phyloP scores from a whole-genome alignment of 64 coral and sea anemone genomes.

The Dendronephthya gigantea region DNA sequence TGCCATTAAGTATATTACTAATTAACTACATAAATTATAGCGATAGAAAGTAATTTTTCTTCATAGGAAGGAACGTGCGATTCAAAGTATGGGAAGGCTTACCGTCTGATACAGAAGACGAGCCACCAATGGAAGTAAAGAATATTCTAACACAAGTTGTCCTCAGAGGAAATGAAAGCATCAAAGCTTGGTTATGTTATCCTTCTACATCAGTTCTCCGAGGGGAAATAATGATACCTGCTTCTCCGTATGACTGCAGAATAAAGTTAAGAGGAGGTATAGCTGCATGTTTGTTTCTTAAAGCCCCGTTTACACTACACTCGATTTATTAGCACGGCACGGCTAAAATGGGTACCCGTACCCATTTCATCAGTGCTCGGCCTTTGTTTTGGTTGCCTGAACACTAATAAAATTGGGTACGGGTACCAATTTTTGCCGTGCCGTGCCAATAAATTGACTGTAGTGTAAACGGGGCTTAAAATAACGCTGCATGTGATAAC shows the following conservation, averaged over 20 bases:
- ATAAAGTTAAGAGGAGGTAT: not conserved
- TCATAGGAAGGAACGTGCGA: not conserved
- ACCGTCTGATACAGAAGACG: not conserved
- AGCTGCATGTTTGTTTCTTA: not conserved
- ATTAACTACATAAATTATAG: not conserved
- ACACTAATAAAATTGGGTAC: too few species aligned
- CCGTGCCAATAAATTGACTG: too few species aligned
- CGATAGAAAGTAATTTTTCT: not conserved
- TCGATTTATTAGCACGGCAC: too few species aligned
- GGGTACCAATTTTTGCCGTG: too few species aligned
- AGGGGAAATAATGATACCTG: not conserved
- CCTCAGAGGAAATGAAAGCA: not conserved
- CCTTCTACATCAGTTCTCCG: not conserved
- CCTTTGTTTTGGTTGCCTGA: too few species aligned
- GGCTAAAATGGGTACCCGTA: too few species aligned
- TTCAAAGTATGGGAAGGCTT: not conserved
- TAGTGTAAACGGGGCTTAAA: too few species aligned
- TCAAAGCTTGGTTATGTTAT: not conserved
- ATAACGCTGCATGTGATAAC: too few species aligned
- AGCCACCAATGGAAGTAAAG: not conserved
- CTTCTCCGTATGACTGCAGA: not conserved
- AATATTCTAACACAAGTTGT: not conserved
- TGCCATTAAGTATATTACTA: too few species aligned
- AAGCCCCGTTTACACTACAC: not conserved
- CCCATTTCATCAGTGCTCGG: too few species aligned